Base-by-base conservation (phyloP, 2,797 vertebrate genomes). In the Schizothorax lantsangensis region DNA sequence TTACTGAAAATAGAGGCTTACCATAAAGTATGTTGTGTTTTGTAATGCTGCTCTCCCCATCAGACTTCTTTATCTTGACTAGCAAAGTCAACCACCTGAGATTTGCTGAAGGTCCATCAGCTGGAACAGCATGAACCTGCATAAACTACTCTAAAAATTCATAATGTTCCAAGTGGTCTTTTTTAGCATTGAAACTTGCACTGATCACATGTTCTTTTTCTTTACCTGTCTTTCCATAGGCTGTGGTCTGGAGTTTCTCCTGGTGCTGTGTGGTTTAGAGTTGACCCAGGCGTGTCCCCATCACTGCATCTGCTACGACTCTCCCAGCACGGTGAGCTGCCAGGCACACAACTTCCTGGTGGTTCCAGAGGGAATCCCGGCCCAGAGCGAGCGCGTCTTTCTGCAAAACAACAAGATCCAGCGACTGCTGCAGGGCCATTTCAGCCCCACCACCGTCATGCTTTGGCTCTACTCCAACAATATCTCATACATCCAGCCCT, bases 391-490 rank as follows among this genome's bases (percentile, higher is more conserved):
- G 94, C 96, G 98, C 15, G 96, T 99, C 92, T 99, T 99, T 92
- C 95, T 99, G 43, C 97, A 99, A 89, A 99, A 99, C 94, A 99
- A 99, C 95, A 97, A 95, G 93, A 99, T 99, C 92, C 96, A 96
- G 87, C 91, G 97, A 90, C 96, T 99, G 64, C 97, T 97, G 14
- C 96, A 95, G 0, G 98, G 98, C 78, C 97, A 98, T 94, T 98
- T 99, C 95, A 97, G 97, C 78, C 96, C 98, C 0, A 96, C 96
- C 90, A 97, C 97, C 88, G 96, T 97, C 92, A 98, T 97, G 92
- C 93, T 99, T 85, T 99, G 98, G 98, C 96, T 99, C 87, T 99
- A 99, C 92, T 98, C 98, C 93, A 99, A 99, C 95, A 99, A 99
- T 93, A 97, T 99, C 93, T 98, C 97, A 89, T 97, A 97, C 94